Evolutionary conservation across 2,888 invertebrate genomes (phyloP).

Genomic region (Xylota sylvarum): DNA sequence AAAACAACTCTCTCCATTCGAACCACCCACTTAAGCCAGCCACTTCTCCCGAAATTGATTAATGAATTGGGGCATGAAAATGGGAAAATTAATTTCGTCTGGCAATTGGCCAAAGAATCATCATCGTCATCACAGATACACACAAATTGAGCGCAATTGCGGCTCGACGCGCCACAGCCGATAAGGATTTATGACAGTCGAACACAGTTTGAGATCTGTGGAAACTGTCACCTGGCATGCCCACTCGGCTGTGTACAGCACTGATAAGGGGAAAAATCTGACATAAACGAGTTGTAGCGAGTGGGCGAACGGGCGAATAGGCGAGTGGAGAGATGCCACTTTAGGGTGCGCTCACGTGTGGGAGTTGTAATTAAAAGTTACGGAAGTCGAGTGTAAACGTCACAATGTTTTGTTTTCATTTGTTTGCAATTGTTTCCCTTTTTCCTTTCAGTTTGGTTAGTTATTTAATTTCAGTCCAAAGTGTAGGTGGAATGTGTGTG

Average conservation of each 20-base stretch:
- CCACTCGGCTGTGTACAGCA: conserved; percentile 5
- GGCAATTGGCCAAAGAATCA: conserved; percentile 51
- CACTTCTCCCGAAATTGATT: conserved; percentile 46
- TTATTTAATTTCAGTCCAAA: background rate
- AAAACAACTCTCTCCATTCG: background rate
- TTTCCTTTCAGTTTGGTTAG: conserved; percentile 5
- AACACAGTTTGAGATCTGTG: conserved; percentile 40
- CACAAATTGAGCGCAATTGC: background rate
- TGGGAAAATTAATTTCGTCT: conserved; percentile 46
- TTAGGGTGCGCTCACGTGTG: conserved; percentile 4
- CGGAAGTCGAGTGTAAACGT: conserved; percentile 35
- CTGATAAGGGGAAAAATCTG: conserved; percentile 28
- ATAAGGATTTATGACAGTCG: conserved; percentile 41
- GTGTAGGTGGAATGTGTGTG: conserved; percentile 6
- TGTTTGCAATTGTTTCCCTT: conserved; percentile 17
- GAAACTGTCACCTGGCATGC: conserved; percentile 29
- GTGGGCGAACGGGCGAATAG: too few species aligned
- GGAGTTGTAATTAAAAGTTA: conserved; percentile 41
- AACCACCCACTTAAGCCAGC: conserved; percentile 4
- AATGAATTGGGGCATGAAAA: conserved; percentile 61
- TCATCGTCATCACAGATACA: conserved; percentile 8
- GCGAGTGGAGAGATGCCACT: background rate
- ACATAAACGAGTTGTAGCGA: background rate
- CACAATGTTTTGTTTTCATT: conserved; percentile 29
- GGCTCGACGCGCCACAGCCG: background rate